Conservation (phyloP, 2,797 vertebrate genomes). For the Caiman crocodilus region DNA sequence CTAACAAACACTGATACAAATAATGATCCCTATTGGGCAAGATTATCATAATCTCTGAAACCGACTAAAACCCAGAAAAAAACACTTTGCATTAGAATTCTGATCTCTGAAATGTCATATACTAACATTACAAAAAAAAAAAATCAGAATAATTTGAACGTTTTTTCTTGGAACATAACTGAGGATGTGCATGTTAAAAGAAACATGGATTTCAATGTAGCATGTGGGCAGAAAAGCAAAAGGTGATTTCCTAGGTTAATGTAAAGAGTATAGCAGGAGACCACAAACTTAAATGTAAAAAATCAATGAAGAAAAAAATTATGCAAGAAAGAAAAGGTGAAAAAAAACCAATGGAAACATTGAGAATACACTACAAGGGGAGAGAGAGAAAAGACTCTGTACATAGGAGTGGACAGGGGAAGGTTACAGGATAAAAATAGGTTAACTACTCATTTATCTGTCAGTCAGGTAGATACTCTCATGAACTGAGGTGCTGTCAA, state of each 20-base stretch:
- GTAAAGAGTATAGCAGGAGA: not conserved
- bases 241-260: constrained; percentile 1
- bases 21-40: not conserved
- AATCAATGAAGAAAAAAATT: constrained; percentile 1
- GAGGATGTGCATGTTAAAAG: not conserved
- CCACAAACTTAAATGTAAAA: constrained; percentile 6
- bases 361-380: not conserved
- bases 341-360: not conserved
- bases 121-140: not conserved
- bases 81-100: not conserved
- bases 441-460: not conserved
- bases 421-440: not conserved
- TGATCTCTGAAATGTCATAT: not conserved
- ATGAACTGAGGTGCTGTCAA: not conserved
- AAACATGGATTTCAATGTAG: constrained; percentile 18
- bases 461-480: not conserved
- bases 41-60: not conserved
- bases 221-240: constrained; percentile 21
- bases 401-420: not conserved
- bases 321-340: not conserved
- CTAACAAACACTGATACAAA: not conserved
- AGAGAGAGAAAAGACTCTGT: not conserved
- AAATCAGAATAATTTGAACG: not conserved
- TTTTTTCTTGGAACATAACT: not conserved
- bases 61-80: not conserved